Evolutionary conservation across 2,797 vertebrate genomes (phyloP).

Genomic region (Phrynocephalus vlangalii): DNA sequence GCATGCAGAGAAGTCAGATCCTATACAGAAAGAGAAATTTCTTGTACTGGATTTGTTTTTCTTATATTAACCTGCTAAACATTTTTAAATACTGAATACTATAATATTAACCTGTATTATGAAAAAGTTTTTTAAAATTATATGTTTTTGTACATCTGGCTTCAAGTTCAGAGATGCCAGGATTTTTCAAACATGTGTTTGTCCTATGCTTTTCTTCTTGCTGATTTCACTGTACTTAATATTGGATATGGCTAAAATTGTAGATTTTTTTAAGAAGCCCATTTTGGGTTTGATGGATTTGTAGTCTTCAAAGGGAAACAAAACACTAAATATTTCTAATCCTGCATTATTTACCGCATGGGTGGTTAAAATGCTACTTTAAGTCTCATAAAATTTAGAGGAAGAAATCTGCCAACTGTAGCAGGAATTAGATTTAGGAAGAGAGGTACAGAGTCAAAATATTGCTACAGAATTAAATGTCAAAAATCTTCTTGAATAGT

Average conservation of each 20-base stretch:
- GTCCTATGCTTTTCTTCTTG: constrained; percentile 63
- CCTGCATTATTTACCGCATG: constrained; percentile 98
- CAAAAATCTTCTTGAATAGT: constrained; percentile 98
- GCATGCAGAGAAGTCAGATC: background rate
- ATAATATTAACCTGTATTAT: constrained; percentile 20
- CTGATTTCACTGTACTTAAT: constrained; percentile 73
- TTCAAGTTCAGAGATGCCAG: constrained; percentile 20
- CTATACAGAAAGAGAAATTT: background rate
- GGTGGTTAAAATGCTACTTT: constrained; percentile 97
- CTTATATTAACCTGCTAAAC: background rate
- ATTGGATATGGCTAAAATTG: constrained; percentile 77
- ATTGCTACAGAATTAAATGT: constrained; percentile 99
- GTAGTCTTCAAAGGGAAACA: constrained; percentile 92
- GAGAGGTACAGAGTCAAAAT: constrained; percentile 94
- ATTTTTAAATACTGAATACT: background rate
- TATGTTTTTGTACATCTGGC: constrained; percentile 24
- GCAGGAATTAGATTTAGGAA: constrained; percentile 90
- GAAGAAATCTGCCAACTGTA: constrained; percentile 90
- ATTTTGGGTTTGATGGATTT: constrained; percentile 87
- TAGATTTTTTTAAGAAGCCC: constrained; percentile 77
- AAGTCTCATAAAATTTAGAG: constrained; percentile 98
- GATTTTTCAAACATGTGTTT: constrained; percentile 61
- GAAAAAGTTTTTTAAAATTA: background rate
- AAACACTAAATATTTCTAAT: constrained; percentile 99
- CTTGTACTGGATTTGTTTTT: background rate